Conservation (phyloP, 1,140 invertebrate species). For the Pogonus chalceus region DNA sequence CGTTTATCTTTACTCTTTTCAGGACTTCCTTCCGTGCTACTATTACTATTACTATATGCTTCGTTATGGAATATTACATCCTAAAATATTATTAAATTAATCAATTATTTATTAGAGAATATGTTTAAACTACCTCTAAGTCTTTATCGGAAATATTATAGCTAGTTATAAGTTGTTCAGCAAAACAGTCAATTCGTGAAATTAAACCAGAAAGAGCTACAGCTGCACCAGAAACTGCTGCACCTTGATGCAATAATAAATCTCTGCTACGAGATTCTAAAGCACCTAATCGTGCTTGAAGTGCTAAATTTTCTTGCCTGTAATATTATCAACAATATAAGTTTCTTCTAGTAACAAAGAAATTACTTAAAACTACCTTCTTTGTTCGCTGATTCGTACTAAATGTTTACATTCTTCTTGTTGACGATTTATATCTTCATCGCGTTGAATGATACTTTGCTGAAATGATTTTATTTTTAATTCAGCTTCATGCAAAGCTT, state of each 20-base stretch:
- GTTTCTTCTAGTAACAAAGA: neutral
- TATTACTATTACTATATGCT: conserved; percentile 52
- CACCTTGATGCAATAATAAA: conserved; percentile 55
- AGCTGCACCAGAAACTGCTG: conserved; percentile 57
- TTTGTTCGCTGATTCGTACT: conserved; percentile 66
- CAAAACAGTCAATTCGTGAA: conserved; percentile 54
- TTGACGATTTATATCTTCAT: conserved; percentile 50
- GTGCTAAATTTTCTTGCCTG: conserved; percentile 56
- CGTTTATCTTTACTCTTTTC: conserved; percentile 43
- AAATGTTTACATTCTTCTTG: conserved; percentile 68
- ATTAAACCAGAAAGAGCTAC: conserved; percentile 60
- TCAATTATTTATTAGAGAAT: neutral
- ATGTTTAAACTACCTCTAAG: conserved; percentile 50
- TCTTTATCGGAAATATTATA: conserved; percentile 67
- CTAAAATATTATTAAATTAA: conserved; percentile 30
- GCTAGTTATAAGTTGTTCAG: conserved; percentile 57
- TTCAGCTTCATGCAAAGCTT: conserved; percentile 66
- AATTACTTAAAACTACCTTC: conserved; percentile 40
- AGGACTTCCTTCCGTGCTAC: conserved; percentile 47
- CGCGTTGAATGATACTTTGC: conserved; percentile 41
- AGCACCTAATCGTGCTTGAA: conserved; percentile 50
- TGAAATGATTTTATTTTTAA: conserved; percentile 46
- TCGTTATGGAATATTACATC: conserved; percentile 67
- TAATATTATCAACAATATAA: conserved; percentile 12
- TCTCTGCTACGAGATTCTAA: conserved; percentile 53